Conservation (phyloP, 2,888 invertebrate genomes). For the Pedicia rivosa region DNA sequence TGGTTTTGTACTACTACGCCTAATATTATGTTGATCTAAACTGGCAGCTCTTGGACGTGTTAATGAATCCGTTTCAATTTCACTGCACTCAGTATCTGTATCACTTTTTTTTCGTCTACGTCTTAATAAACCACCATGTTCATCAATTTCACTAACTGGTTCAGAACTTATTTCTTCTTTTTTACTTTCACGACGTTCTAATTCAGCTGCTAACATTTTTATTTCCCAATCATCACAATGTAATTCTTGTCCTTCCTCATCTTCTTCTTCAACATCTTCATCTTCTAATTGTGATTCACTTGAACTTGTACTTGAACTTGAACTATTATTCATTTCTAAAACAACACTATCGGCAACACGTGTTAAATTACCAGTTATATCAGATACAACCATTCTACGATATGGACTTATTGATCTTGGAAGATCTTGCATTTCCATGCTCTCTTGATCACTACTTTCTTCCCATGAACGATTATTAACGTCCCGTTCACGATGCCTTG, state of each 20-base stretch:
- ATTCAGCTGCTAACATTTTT: slow-evolving; percentile 57
- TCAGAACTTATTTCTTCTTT: slow-evolving; percentile 16
- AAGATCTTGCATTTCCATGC: slow-evolving; percentile 35
- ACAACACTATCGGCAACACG: slow-evolving; percentile 28
- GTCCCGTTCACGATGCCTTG: slow-evolving; percentile 23
- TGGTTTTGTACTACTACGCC: slow-evolving; percentile 12
- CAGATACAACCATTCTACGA: slow-evolving; percentile 22
- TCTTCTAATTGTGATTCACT: slow-evolving; percentile 21
- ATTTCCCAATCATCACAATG: slow-evolving; percentile 56
- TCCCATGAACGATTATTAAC: slow-evolving; percentile 43
- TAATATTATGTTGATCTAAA: slow-evolving; percentile 27
- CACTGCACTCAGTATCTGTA: slow-evolving; percentile 27
- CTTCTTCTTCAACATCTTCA: slow-evolving; percentile 6
- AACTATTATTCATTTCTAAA: slow-evolving; percentile 26
- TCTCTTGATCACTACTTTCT: slow-evolving; percentile 52
- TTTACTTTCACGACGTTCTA: slow-evolving; percentile 39
- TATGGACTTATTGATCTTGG: slow-evolving; percentile 33
- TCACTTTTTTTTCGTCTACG: slow-evolving; percentile 26
- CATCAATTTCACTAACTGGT: slow-evolving; percentile 7
- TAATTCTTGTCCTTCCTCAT: slow-evolving; percentile 15
- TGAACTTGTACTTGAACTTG: slow-evolving; percentile 24
- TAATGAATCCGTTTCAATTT: slow-evolving; percentile 20
- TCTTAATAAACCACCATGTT: slow-evolving; percentile 13
- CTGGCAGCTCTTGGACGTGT: slow-evolving; percentile 25
- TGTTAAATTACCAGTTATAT: slow-evolving; percentile 31